A percentile compares a stretch with the other conserved stretches of the same genome.
Evolutionary conservation across 92 coral and sea anemone species (phyloP).

Genomic region (Heliopora coerulea): DNA sequence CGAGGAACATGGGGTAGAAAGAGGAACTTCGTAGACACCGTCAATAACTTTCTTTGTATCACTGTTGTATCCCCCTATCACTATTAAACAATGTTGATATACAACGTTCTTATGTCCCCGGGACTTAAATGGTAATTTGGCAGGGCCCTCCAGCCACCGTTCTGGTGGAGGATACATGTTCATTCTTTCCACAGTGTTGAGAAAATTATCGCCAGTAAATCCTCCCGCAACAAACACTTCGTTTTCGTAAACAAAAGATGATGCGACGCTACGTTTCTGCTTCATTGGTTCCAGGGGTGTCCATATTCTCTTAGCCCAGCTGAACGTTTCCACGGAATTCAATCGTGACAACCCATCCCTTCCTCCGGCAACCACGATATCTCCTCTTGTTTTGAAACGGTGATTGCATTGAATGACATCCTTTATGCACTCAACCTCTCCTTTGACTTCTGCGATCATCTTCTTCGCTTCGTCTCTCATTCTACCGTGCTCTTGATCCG

Average conservation of each 20-base stretch:
- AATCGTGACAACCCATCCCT: background rate
- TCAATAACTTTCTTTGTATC: background rate
- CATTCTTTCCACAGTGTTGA: background rate
- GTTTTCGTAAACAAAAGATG: conserved; percentile 15
- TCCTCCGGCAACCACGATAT: conserved; percentile 24
- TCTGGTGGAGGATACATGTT: background rate
- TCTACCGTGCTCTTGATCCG: too few species aligned
- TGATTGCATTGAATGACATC: background rate
- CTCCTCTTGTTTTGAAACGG: background rate
- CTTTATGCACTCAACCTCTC: background rate
- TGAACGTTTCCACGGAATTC: conserved; percentile 19
- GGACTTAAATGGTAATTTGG: background rate
- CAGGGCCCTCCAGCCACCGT: background rate
- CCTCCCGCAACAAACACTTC: conserved; percentile 23
- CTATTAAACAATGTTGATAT: background rate
- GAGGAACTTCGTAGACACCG: background rate
- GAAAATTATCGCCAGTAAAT: too few species aligned
- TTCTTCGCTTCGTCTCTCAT: too few species aligned
- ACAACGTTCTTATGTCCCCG: conserved; percentile 3
- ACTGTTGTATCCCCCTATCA: conserved; percentile 12
- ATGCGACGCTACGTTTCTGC: background rate
- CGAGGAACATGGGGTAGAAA: background rate
- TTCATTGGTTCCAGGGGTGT: conserved; percentile 5
- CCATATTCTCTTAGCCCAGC: background rate
- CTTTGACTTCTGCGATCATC: too few species aligned